Percentiles rank a stretch among this genome's conserved stretches.
These are phyloP conservation scores for Pygoscelis antarcticus DNA, from an alignment of 2,113 vertebrate genomes.

Conservation along the genomic window DNA sequence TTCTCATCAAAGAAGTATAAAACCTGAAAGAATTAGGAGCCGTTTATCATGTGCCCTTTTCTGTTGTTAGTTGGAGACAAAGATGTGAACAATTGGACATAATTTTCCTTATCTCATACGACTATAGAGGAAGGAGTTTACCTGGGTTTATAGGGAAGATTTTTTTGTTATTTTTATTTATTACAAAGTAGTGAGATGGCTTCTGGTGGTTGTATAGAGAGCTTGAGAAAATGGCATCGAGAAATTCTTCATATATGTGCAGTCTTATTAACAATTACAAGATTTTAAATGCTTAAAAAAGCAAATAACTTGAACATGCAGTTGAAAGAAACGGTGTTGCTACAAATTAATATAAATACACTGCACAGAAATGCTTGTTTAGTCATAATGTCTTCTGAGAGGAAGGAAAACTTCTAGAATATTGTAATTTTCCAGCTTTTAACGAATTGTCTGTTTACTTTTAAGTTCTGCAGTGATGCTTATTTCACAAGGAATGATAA, in stretches of 20 bases:
- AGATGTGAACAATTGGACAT: neutral
- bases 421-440: neutral
- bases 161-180: neutral
- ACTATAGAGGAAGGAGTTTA: neutral
- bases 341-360: neutral
- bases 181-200: neutral
- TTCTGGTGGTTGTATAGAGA: neutral
- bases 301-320: neutral
- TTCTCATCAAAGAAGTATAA: neutral
- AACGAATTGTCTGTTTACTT: neutral
- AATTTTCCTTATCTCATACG: neutral
- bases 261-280: neutral
- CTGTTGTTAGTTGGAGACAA: neutral
- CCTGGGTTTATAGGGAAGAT: neutral
- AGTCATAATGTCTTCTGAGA: neutral
- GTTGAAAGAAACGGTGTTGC: neutral
- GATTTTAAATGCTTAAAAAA: neutral
- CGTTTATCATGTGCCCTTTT: neutral
- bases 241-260: neutral
- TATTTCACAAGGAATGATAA: neutral
- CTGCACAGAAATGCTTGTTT: neutral
- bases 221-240: neutral
- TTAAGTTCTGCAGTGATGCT: neutral
- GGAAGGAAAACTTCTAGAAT: neutral
- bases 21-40: neutral